These are phyloP conservation scores for Solenopsis fugax DNA, from an alignment of 1,140 invertebrate species.

Conservation along the genomic window DNA sequence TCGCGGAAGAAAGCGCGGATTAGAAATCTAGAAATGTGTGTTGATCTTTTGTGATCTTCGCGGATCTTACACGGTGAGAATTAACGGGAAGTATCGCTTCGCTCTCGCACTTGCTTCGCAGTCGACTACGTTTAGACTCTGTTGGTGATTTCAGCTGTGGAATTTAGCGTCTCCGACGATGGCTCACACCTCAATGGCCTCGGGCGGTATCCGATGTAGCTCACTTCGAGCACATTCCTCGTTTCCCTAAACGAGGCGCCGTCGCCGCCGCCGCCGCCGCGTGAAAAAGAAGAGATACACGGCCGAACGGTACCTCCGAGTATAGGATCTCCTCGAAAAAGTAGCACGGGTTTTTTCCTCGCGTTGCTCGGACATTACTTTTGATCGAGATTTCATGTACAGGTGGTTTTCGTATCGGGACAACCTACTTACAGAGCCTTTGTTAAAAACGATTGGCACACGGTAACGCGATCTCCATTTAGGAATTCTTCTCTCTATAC, in stretches of 20 bases:
- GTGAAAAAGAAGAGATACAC: background rate
- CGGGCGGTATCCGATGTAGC: background rate
- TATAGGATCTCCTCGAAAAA: constrained; percentile 19
- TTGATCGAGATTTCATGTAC: background rate
- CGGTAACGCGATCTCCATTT: background rate
- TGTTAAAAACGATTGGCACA: background rate
- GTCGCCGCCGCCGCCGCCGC: background rate
- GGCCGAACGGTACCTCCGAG: constrained; percentile 22
- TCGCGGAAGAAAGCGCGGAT: background rate
- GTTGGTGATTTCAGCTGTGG: constrained; percentile 25
- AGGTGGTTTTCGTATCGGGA: background rate
- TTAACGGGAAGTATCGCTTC: background rate
- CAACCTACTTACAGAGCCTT: background rate
- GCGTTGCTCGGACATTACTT: background rate
- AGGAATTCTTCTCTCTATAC: background rate
- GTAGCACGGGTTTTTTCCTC: constrained; percentile 32
- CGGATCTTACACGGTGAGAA: background rate
- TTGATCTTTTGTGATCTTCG: background rate
- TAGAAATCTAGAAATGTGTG: background rate
- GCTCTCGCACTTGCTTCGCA: too few relatives aligned
- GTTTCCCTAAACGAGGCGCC: constrained; percentile 27
- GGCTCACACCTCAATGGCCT: background rate
- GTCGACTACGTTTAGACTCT: background rate
- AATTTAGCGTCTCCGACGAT: constrained; percentile 10
- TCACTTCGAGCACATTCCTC: constrained; percentile 20